Percentiles rank a stretch among this genome's conserved stretches.
Evolutionary conservation across 2,888 invertebrate species (phyloP).

Genomic region (Drosophila anomalata): DNA sequence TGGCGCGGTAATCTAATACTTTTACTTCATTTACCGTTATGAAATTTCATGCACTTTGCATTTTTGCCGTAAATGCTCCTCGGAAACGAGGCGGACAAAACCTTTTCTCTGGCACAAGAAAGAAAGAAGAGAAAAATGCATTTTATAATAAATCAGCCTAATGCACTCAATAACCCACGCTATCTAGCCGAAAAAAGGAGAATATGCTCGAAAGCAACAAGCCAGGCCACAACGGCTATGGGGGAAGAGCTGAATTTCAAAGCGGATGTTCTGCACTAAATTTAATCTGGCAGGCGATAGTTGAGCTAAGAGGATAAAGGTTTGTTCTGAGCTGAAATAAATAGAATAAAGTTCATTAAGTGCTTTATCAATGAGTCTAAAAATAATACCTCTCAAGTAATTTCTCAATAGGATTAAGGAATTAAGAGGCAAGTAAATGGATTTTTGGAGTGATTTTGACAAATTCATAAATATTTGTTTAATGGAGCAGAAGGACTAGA

Average conservation of each 20-base stretch:
- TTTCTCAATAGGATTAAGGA: neutral
- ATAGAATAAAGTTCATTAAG: conserved; percentile 6
- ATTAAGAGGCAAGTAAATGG: neutral
- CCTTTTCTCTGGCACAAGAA: conserved; percentile 26
- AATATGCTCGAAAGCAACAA: conserved; percentile 37
- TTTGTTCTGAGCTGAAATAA: conserved; percentile 10
- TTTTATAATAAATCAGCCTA: conserved; percentile 63
- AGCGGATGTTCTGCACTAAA: conserved; percentile 32
- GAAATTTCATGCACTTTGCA: conserved; percentile 68
- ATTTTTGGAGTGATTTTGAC: neutral
- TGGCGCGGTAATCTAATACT: conserved; percentile 60
- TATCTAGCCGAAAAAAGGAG: conserved; percentile 11
- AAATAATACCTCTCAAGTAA: conserved; percentile 7
- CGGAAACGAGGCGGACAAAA: conserved; percentile 49
- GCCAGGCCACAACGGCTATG: conserved; percentile 18
- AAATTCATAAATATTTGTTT: no score
- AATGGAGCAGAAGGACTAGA: no score
- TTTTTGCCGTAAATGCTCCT: conserved; percentile 45
- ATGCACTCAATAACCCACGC: conserved; percentile 63
- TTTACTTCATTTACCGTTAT: conserved; percentile 73
- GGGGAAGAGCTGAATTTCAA: neutral
- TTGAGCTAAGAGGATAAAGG: conserved; percentile 27
- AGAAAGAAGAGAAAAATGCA: conserved; percentile 40
- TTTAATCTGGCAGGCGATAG: conserved; percentile 39
- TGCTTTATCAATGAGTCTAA: neutral